Evolutionary conservation across 2,888 invertebrate genomes (phyloP), one percentile per base, ranked within the genome.

Genomic region (Hemaris fuciformis): DNA sequence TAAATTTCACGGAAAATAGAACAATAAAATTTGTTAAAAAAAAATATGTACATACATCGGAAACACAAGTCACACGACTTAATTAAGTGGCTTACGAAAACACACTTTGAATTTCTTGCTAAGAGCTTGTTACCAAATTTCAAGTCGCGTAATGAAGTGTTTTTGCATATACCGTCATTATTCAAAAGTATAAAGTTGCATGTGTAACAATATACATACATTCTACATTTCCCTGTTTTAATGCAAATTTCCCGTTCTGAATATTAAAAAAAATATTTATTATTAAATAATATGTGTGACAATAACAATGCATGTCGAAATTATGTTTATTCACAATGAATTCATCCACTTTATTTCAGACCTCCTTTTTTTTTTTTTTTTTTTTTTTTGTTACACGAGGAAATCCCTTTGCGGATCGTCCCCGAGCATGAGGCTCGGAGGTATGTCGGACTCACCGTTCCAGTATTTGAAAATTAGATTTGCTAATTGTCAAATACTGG

Each of bases 121-220:
- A n/a, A 48, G 46, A 25, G 46, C 46, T 48, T 48, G 23, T 48
- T 48, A 48, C 46, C 46, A 46, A 48, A 48, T 48, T 48, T 48
- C 46, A 25, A 48, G 25, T 25, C n/a, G 46, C 13, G 48, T 73
- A 72, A 70, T 48, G 46, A 38, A n/a, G 25, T 5, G 46, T 25
- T 22, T 48, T 48, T 25, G 22, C 22, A 8, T 48, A 43, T 10
- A 6, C 46, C n/a, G 46, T n/a, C 46, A 6, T 48, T 23, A 6
- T 48, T 46, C 20, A 18, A 8, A 23, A 15, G 46, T 46, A 48
- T 48, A 13, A 25, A 13, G 46, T 48, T n/a, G 22, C 45, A 25
- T 48, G 46, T 23, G 25, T 25, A n/a, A 48, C n/a, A n/a, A 48
- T 22, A 23, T 48, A 8, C 10, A n/a, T n/a, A n/a, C 4, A 38